A percentile compares a stretch with the other conserved stretches of the same genome.
Conservation (phyloP, 1,140 invertebrate species). For the Teleogryllus occipitalis region DNA sequence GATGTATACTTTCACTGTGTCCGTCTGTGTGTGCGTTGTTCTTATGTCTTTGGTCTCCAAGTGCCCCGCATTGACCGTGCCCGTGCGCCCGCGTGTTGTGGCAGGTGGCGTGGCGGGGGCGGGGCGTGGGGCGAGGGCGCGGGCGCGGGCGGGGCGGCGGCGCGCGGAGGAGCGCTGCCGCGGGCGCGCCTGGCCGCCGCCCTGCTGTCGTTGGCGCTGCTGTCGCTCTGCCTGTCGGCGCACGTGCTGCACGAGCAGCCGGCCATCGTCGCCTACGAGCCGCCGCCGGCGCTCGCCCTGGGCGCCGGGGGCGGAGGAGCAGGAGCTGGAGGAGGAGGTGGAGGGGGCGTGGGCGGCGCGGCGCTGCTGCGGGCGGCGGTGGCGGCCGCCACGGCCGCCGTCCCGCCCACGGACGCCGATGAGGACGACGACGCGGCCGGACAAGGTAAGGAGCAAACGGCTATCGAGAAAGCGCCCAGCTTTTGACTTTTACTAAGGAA, state of each 20-base stretch:
- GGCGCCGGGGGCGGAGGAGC: conserved; percentile 42
- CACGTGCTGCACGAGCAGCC: conserved; percentile 61
- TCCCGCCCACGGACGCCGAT: background rate
- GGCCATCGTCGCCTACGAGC: conserved; percentile 33
- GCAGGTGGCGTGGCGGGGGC: conserved; percentile 54
- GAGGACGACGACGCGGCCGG: background rate
- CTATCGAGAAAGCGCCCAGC: too few species aligned
- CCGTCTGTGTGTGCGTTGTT: too few species aligned
- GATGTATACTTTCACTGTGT: too few species aligned
- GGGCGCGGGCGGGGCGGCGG: conserved; percentile 55
- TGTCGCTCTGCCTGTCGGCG: conserved; percentile 70
- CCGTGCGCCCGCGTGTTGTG: conserved; percentile 34
- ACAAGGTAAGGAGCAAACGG: background rate
- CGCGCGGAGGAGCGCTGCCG: conserved; percentile 68
- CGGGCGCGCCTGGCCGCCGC: conserved; percentile 69
- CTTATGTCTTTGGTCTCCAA: too few species aligned
- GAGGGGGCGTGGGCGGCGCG: conserved; percentile 13
- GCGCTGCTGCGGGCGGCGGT: background rate
- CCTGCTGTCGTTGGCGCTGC: conserved; percentile 62
- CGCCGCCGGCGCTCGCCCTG: conserved; percentile 57
- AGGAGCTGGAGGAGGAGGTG: conserved; percentile 14
- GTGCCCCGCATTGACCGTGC: too few species aligned
- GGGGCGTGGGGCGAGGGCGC: conserved; percentile 63
- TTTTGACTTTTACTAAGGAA: too few species aligned
- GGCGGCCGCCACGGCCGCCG: conserved; percentile 9